Evolutionary conservation across 2,113 vertebrate species (phyloP).

Genomic region (Nibea albiflora): DNA sequence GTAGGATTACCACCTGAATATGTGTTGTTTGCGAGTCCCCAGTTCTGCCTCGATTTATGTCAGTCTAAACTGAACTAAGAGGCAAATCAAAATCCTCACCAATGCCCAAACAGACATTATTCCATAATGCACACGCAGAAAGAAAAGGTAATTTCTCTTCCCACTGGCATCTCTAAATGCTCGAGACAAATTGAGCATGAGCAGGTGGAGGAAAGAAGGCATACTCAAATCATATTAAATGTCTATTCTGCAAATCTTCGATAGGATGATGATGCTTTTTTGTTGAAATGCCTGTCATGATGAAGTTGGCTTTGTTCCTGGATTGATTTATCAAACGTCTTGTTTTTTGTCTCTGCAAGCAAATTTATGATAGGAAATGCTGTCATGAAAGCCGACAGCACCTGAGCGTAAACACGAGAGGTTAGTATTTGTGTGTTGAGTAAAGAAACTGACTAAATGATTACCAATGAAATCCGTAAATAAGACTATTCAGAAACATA

Average conservation of each 20-base stretch:
- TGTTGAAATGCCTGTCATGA: background rate
- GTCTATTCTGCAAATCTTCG: background rate
- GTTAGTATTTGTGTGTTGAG: background rate
- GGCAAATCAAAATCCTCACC: slow-evolving; percentile 41
- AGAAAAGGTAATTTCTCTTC: slow-evolving; percentile 43
- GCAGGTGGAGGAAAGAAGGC: slow-evolving; percentile 5
- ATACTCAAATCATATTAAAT: slow-evolving; percentile 19
- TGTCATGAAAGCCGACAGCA: background rate
- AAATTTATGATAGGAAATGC: background rate
- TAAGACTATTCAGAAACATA: slow-evolving; percentile 1
- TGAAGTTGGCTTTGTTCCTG: background rate
- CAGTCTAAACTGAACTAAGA: slow-evolving; percentile 21
- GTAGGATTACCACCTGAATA: slow-evolving; percentile 4
- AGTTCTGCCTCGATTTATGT: slow-evolving; percentile 6
- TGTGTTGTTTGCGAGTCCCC: slow-evolving; percentile 10
- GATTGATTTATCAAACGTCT: slow-evolving; percentile 1
- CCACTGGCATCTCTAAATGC: slow-evolving; percentile 27
- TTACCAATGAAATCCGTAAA: background rate
- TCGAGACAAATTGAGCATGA: slow-evolving; percentile 31
- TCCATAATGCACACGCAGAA: slow-evolving; percentile 38
- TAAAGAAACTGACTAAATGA: background rate
- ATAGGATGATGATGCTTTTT: slow-evolving; percentile 5
- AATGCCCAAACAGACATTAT: slow-evolving; percentile 20
- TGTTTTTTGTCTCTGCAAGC: background rate
- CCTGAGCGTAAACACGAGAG: background rate